Percentiles rank a stretch among this genome's conserved stretches.
Evolutionary conservation across 2,797 vertebrate species (phyloP).

Genomic region (Euthynnus affinis): DNA sequence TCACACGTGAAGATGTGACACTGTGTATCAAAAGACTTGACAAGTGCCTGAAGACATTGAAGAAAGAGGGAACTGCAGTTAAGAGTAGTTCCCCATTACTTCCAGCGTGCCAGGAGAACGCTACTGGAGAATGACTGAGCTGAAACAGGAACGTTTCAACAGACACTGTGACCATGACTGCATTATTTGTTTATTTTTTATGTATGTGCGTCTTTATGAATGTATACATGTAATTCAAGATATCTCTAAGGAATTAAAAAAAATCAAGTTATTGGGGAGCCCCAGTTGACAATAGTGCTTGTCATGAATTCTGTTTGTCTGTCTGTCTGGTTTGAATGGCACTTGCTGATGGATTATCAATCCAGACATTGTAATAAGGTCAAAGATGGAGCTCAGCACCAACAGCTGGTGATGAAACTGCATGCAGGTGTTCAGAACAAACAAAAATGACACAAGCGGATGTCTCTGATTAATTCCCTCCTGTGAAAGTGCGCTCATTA

Average conservation of each 20-base stretch:
- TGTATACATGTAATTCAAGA: not conserved
- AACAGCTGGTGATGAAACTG: constrained; percentile 22
- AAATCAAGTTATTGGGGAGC: too few species aligned
- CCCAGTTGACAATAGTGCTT: not conserved
- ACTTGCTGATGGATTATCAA: constrained; percentile 8
- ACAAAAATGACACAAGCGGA: not conserved
- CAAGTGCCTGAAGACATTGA: constrained; percentile 91
- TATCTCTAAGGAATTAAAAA: not conserved
- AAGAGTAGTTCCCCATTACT: constrained; percentile 26
- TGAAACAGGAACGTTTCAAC: constrained; percentile 15
- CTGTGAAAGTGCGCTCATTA: constrained; percentile 1
- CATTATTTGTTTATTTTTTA: not conserved
- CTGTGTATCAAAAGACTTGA: constrained; percentile 94
- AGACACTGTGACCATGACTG: not conserved
- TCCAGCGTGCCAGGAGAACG: constrained; percentile 27
- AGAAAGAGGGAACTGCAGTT: constrained; percentile 77
- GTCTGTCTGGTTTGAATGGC: not conserved
- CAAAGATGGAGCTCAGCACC: constrained; percentile 14
- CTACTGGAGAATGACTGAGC: constrained; percentile 43
- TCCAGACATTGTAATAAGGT: constrained; percentile 16
- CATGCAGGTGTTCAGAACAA: constrained; percentile 28
- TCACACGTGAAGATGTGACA: constrained; percentile 91
- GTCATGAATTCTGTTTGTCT: not conserved
- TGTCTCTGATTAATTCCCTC: constrained; percentile 22
- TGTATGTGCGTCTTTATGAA: not conserved